Evolutionary conservation across 2,888 invertebrate genomes (phyloP), one percentile per base, ranked within the genome.

Genomic region (Ectemnius lituratus): DNA sequence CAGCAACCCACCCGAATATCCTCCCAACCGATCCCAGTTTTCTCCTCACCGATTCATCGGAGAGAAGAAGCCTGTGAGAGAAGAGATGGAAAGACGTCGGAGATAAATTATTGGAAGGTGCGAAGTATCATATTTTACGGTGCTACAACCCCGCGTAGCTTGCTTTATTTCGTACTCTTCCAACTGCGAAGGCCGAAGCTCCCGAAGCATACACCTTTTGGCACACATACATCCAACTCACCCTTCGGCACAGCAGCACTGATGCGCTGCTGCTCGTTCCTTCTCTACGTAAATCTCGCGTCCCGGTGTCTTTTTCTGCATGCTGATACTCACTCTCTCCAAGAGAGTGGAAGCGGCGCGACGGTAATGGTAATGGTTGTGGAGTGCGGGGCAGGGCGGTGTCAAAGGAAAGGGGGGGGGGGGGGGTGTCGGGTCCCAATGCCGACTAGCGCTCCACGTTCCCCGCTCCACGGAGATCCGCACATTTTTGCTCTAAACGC

Each of bases 91-190:
- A 77, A 70, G 56, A 58, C 67, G 45, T 52, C 75, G 71, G 65
- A 67, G 77, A 77, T 77, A 75, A 79, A 79, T 79, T 79, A 78
- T 74, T 66, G 62, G 13, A 52, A 76, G 73, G 68, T 37, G 73
- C 63, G 63, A 62, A 65, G 70, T 73, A 76, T 76, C 73, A 73
- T 78, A 76, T 69, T 78, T 78, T 73, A 72, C 57, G 37, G 11
- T 2, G 23, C 23, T 23, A 23, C 23, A 23, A 23, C 23, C 23
- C 23, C 62, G 49, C 49, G 27, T 45, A 67, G 18, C 27, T 23
- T 18, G 63, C 45, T 46, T 46, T 72, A 60, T 64, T 72, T 64
- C 46, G 27, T n/a, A 49, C 62, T 62, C 62, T 62, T 23, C 62
- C 16, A 23, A 16, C 45, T 11, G 37, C 37, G 13, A 14, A 14